These are phyloP conservation scores for Tenualosa ilisha DNA, from an alignment of 2,797 vertebrate genomes.

Conservation along the genomic window DNA sequence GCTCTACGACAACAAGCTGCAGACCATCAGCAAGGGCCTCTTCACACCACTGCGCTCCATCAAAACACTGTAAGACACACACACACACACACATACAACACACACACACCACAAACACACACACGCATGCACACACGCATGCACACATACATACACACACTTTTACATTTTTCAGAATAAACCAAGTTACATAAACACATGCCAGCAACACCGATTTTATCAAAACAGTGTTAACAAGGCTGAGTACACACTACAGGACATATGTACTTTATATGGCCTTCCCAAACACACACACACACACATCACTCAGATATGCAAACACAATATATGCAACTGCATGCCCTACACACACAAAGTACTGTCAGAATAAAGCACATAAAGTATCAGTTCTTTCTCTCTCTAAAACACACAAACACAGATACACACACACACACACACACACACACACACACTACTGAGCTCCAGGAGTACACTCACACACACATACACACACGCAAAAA, in stretches of 20 bases:
- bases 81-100: not conserved
- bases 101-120: constrained; percentile 17
- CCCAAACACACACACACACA: not conserved
- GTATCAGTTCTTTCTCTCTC: not conserved
- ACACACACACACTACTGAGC: not conserved
- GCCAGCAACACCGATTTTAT: not conserved
- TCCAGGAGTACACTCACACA: not conserved
- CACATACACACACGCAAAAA: not conserved
- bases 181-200: constrained; percentile 28
- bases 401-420: not conserved
- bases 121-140: not conserved
- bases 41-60: constrained; percentile 91
- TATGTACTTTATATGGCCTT: no score
- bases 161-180: not conserved
- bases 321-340: no score
- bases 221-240: no score
- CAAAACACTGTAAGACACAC: constrained; percentile 89
- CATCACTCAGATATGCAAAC: no score
- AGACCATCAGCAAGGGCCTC: constrained; percentile 95
- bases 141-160: constrained; percentile 26
- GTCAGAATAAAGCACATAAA: not conserved
- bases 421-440: not conserved
- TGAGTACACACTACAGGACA: no score
- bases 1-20: constrained; percentile 97
- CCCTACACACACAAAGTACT: not conserved